Conservation (phyloP, 2,113 vertebrate genomes). For the Aegotheles bennettii region DNA sequence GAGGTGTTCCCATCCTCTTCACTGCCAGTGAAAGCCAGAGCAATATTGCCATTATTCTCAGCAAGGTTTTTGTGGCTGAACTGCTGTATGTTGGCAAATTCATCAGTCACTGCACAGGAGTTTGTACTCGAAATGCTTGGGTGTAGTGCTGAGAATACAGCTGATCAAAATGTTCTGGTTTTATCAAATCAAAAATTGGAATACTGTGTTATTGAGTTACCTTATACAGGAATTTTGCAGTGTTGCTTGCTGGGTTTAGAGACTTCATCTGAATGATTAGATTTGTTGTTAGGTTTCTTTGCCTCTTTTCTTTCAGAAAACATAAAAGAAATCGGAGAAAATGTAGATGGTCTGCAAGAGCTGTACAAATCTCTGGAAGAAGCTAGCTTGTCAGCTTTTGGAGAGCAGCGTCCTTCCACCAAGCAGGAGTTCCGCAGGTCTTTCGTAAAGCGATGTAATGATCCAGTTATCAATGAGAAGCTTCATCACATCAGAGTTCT, state of each 20-base stretch:
- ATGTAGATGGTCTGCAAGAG: constrained; percentile 78
- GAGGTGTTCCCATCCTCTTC: background rate
- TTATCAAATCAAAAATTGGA: background rate
- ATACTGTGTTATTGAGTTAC: background rate
- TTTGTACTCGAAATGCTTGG: background rate
- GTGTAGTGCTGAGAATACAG: background rate
- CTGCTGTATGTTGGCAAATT: background rate
- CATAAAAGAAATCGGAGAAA: constrained; percentile 58
- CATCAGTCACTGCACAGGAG: background rate
- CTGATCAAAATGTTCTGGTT: background rate
- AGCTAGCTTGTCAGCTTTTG: constrained; percentile 81
- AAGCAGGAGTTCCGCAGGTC: constrained; percentile 86
- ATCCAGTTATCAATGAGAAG: constrained; percentile 87
- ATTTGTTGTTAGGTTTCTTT: background rate
- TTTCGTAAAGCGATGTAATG: constrained; percentile 82
- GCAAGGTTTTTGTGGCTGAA: background rate
- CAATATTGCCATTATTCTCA: background rate
- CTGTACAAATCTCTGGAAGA: constrained; percentile 81
- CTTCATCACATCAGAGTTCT: constrained; percentile 87
- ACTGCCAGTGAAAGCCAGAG: background rate
- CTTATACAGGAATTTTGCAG: background rate
- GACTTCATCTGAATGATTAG: background rate
- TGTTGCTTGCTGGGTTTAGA: background rate
- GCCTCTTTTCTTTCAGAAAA: constrained; percentile 63
- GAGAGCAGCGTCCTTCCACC: constrained; percentile 83